Percentiles rank a stretch among this genome's conserved stretches.
These are phyloP conservation scores for Psylliodes chrysocephalus DNA, from an alignment of 2,888 invertebrate genomes.

Conservation along the genomic window DNA sequence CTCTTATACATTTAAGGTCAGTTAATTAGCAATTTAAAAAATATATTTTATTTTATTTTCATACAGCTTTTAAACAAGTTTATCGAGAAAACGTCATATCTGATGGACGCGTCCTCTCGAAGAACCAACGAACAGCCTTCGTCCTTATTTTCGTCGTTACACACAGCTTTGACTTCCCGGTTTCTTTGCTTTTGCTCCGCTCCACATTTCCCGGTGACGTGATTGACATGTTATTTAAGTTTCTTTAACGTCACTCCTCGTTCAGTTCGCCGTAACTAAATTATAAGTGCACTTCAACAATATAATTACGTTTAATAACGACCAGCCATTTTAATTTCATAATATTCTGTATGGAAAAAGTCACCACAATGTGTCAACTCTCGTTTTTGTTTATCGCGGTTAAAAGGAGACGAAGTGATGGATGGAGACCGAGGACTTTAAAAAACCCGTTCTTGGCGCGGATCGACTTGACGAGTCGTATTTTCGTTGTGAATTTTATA, in stretches of 20 bases:
- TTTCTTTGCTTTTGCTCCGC: conserved; percentile 51
- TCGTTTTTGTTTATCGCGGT: conserved; percentile 12
- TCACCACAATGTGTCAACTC: conserved; percentile 25
- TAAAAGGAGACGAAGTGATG: background rate
- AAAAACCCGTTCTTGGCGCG: background rate
- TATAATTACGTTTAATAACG: conserved; percentile 40
- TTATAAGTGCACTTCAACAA: conserved; percentile 48
- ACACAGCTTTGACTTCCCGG: background rate
- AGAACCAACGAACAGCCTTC: conserved; percentile 55
- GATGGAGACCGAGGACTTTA: background rate
- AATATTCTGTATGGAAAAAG: conserved; percentile 26
- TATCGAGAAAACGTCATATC: conserved; percentile 49
- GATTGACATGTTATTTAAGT: conserved; percentile 59
- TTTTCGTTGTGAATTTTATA: background rate
- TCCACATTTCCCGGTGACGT: conserved; percentile 50
- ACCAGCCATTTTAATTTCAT: conserved; percentile 37
- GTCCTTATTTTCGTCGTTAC: conserved; percentile 46
- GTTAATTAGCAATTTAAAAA: no score
- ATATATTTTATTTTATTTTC: no score
- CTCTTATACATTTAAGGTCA: no score
- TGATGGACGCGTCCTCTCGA: conserved; percentile 55
- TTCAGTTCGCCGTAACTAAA: conserved; percentile 43
- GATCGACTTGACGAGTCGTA: background rate
- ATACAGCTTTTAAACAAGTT: no score
- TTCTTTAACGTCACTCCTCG: conserved; percentile 52